Conservation (phyloP, 2,113 vertebrate genomes). For the Oreochromis tanganicae region DNA sequence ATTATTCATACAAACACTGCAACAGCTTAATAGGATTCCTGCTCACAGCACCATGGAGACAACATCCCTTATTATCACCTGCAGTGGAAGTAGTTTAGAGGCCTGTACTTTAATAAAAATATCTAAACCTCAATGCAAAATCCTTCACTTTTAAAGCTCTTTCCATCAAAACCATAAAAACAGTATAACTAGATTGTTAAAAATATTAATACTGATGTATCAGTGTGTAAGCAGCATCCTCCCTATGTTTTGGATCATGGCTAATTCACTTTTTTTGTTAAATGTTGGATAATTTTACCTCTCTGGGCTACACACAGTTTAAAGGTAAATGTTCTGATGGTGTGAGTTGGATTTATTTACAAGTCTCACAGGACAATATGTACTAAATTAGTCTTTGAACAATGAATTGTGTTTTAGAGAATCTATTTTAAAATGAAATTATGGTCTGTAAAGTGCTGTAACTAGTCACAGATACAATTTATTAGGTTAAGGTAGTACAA, state of each 20-base stretch:
- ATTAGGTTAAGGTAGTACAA: neutral
- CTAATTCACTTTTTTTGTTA: neutral
- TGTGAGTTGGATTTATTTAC: neutral
- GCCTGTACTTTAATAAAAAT: neutral
- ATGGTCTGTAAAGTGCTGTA: neutral
- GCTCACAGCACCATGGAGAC: neutral
- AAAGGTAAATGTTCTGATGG: neutral
- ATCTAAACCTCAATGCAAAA: neutral
- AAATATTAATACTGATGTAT: neutral
- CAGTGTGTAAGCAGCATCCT: neutral
- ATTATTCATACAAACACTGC: neutral
- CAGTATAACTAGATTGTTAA: neutral
- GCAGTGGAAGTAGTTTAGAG: neutral
- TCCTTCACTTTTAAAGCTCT: neutral
- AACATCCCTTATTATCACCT: neutral
- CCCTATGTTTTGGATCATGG: neutral
- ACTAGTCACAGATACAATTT: neutral
- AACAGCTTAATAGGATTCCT: neutral
- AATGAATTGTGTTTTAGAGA: neutral
- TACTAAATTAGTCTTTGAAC: neutral
- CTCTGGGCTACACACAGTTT: neutral
- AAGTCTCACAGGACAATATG: neutral
- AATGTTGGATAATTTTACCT: neutral
- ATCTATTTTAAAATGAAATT: neutral
- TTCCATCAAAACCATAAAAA: neutral